phyloP scores from a whole-genome alignment of 2,113 vertebrate species.

The Prochilodus magdalenae region DNA sequence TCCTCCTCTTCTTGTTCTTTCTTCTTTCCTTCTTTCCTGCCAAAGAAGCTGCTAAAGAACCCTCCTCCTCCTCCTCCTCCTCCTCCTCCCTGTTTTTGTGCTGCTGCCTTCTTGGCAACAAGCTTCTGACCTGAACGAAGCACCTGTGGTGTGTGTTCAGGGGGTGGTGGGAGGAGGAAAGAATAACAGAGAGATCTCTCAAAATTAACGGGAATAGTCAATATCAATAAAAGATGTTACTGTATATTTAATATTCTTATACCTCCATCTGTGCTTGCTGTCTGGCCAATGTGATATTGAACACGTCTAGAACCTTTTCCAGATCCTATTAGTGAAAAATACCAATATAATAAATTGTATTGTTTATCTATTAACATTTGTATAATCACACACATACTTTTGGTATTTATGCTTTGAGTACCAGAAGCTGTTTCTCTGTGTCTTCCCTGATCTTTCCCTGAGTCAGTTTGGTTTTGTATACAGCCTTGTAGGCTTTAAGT shows the following conservation, averaged over 20 bases:
- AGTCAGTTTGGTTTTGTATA: constrained; percentile 86
- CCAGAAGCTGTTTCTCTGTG: constrained; percentile 85
- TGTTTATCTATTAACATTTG: not conserved
- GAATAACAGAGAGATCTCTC: not conserved
- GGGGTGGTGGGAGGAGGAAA: constrained; percentile 22
- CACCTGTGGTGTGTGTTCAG: too few species aligned
- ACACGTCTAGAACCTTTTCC: constrained; percentile 91
- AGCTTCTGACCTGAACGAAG: constrained; percentile 91
- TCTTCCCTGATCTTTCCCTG: constrained; percentile 84
- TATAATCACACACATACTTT: not conserved
- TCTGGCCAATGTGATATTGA: constrained; percentile 90
- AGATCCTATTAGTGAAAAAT: constrained; percentile 78
- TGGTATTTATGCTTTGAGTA: constrained; percentile 53
- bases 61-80: constrained; percentile 82
- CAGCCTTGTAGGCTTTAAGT: constrained; percentile 84
- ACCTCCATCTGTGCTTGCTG: constrained; percentile 97
- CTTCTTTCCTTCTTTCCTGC: constrained; percentile 85
- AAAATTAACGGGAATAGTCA: not conserved
- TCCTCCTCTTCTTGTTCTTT: constrained; percentile 82
- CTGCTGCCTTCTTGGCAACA: constrained; percentile 79
- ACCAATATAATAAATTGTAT: not conserved
- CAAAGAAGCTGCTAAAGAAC: constrained; percentile 89
- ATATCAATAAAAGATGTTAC: not conserved
- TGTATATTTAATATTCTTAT: constrained; percentile 7
- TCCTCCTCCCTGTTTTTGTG: constrained; percentile 76